Percentiles rank a stretch among this genome's conserved stretches.
Conservation (phyloP, 2,797 vertebrate species). For the Peromyscus eremicus region DNA sequence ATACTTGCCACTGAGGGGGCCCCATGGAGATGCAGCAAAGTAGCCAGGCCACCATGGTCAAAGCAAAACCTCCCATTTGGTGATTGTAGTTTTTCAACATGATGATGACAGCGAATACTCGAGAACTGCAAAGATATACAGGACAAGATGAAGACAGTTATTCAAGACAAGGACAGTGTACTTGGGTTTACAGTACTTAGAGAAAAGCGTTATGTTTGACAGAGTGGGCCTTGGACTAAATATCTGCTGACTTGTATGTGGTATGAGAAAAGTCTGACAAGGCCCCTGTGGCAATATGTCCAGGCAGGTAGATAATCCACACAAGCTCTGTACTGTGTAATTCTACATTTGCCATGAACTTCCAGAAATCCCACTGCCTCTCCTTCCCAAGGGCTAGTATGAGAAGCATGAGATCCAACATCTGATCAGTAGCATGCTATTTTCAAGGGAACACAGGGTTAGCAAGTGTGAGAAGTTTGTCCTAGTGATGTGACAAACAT, state of each 20-base stretch:
- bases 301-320: background rate
- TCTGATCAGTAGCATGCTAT: background rate
- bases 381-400: background rate
- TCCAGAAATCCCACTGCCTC: background rate
- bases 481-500: background rate
- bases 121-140: background rate
- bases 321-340: background rate
- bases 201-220: background rate
- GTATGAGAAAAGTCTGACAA: background rate
- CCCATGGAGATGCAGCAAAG: background rate
- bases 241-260: too few relatives aligned
- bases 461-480: background rate
- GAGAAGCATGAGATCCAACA: background rate
- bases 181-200: background rate
- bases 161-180: background rate
- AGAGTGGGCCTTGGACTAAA: background rate
- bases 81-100: background rate
- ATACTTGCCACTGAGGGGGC: background rate
- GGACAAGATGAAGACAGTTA: background rate
- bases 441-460: background rate
- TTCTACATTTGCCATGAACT: background rate
- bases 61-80: background rate
- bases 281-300: background rate
- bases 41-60: background rate
- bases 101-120: background rate